phyloP scores from a whole-genome alignment of 2,888 invertebrate genomes.

The Antheraea assamensis region DNA sequence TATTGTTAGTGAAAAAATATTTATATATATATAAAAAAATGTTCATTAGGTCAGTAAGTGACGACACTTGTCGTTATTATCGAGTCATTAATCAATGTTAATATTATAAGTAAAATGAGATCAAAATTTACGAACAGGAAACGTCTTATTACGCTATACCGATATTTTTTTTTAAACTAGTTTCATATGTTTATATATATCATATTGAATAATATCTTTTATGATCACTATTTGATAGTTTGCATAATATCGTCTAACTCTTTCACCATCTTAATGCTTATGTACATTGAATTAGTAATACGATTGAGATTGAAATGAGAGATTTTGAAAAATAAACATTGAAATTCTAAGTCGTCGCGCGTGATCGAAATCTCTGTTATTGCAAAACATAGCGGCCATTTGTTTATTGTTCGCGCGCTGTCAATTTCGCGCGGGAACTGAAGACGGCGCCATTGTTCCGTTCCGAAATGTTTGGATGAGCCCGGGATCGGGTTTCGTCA shows the following conservation, averaged over 20 bases:
- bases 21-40: background rate
- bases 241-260: background rate
- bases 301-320: background rate
- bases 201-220: slow-evolving; percentile 3
- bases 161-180: background rate
- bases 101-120: background rate
- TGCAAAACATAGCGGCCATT: slow-evolving; percentile 21
- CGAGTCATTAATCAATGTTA: background rate
- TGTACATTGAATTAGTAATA: background rate
- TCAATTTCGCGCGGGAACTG: slow-evolving; percentile 39
- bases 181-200: slow-evolving; percentile 7
- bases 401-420: slow-evolving; percentile 21
- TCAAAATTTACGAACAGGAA: slow-evolving; percentile 9
- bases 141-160: slow-evolving; percentile 1
- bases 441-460: slow-evolving; percentile 47
- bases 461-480: slow-evolving; percentile 46
- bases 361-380: slow-evolving; percentile 10
- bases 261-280: background rate
- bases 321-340: slow-evolving; percentile 5
- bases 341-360: slow-evolving; percentile 2
- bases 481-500: slow-evolving; percentile 61
- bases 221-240: background rate
- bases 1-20: no score
- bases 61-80: background rate
- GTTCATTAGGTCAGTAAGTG: background rate